A percentile compares a stretch with the other conserved stretches of the same genome.
These are phyloP conservation scores for Phorcus lineatus DNA, from an alignment of 2,888 invertebrate genomes.

Conservation along the genomic window DNA sequence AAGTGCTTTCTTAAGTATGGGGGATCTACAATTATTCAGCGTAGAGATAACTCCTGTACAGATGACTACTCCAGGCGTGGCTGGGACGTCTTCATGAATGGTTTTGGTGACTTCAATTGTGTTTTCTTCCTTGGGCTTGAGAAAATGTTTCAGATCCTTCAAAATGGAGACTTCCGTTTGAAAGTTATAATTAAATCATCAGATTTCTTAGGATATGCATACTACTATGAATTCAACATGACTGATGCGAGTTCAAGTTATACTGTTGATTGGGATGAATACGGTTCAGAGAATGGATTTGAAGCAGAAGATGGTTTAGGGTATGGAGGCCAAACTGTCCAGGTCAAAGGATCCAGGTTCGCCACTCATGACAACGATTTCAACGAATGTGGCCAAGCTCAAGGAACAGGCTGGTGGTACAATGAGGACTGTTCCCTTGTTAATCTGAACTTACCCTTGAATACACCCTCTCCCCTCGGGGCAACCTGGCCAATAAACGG, in stretches of 20 bases:
- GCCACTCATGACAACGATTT: not conserved
- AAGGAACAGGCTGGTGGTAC: constrained; percentile 1
- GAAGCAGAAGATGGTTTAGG: not conserved
- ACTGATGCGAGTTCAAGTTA: not conserved
- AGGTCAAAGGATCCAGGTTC: not conserved
- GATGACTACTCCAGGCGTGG: not conserved
- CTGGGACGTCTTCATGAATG: not conserved
- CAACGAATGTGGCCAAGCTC: not conserved
- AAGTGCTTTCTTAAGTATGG: not conserved
- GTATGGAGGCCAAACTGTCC: not conserved
- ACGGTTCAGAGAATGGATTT: not conserved
- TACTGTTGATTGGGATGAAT: not conserved
- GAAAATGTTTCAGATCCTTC: not conserved
- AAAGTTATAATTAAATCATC: too few relatives aligned
- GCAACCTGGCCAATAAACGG: too few relatives aligned
- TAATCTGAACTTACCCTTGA: not conserved
- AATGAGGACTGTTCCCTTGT: not conserved
- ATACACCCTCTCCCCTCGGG: not conserved
- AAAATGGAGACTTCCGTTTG: not conserved
- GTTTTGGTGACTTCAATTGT: not conserved
- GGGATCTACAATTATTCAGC: not conserved
- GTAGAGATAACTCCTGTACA: not conserved
- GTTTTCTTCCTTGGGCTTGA: not conserved
- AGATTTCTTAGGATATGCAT: not conserved
- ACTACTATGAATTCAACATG: not conserved